These are phyloP conservation scores for Aphelenchoides avenae DNA, from an alignment of 1,140 invertebrate genomes.

Conservation along the genomic window DNA sequence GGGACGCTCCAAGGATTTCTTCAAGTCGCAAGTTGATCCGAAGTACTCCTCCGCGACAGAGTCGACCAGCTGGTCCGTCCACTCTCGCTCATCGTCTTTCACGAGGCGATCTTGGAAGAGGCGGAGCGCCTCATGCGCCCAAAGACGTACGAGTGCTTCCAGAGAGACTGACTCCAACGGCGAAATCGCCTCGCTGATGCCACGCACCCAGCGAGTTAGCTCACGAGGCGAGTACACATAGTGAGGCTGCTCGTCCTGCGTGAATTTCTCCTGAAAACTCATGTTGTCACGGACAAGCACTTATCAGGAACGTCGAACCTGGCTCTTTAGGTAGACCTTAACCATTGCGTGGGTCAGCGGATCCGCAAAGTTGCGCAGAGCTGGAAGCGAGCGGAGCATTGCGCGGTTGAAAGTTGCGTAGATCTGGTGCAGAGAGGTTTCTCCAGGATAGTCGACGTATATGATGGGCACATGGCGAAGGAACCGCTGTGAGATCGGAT, in stretches of 20 bases:
- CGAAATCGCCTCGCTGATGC: conserved; percentile 93
- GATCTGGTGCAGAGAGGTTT: conserved; percentile 80
- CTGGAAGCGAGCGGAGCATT: conserved; percentile 86
- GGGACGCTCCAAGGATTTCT: conserved; percentile 78
- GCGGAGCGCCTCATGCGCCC: conserved; percentile 95
- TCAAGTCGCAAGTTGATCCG: conserved; percentile 71
- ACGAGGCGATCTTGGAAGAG: conserved; percentile 90
- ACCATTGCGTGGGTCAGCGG: conserved; percentile 98
- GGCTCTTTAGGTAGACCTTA: conserved; percentile 91
- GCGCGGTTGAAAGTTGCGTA: conserved; percentile 96
- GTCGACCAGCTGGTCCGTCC: conserved; percentile 98
- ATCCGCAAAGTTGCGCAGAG: conserved; percentile 84
- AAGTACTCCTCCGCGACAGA: conserved; percentile 89
- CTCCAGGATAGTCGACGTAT: conserved; percentile 98
- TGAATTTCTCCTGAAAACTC: conserved; percentile 75
- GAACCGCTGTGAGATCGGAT: conserved; percentile 86
- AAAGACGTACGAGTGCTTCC: conserved; percentile 89
- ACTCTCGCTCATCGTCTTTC: conserved; percentile 83
- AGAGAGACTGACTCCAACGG: conserved; percentile 83
- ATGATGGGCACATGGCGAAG: conserved; percentile 92
- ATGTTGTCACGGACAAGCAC: neutral
- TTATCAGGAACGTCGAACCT: conserved; percentile 62
- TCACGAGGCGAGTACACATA: conserved; percentile 87
- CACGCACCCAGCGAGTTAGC: conserved; percentile 97
- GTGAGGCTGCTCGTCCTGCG: conserved; percentile 99